These are phyloP conservation scores for Oryzias curvinotus DNA, from an alignment of 2,113 vertebrate species.

Conservation along the genomic window DNA sequence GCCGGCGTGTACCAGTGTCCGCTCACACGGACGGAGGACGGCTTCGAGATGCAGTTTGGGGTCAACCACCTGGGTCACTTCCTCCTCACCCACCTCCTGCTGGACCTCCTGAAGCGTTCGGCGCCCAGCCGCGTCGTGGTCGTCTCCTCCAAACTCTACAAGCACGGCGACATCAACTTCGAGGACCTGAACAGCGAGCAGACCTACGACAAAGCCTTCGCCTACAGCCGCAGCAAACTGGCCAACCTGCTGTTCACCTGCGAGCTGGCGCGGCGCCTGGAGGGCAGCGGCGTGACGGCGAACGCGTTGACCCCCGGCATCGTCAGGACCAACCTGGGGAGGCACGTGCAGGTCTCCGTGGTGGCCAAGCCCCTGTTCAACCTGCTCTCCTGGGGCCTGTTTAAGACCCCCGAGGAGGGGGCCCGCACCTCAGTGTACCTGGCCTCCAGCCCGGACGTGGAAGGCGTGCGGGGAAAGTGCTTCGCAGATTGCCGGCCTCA, in stretches of 20 bases:
- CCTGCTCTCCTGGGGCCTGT: constrained; percentile 17
- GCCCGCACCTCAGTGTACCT: constrained; percentile 3
- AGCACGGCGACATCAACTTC: constrained; percentile 2
- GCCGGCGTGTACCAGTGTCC: constrained; percentile 27
- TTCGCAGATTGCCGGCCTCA: constrained; percentile 1
- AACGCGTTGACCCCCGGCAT: constrained; percentile 18
- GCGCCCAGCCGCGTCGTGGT: constrained; percentile 27
- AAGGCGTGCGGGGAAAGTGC: constrained; percentile 11
- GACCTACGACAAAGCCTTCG: constrained; percentile 9
- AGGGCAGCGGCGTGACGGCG: constrained; percentile 21
- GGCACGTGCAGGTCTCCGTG: constrained; percentile 1
- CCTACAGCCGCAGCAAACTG: constrained; percentile 29
- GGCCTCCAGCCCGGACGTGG: constrained; percentile 13
- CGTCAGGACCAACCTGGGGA: constrained; percentile 20
- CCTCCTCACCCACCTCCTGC: constrained; percentile 21
- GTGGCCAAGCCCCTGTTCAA: constrained; percentile 10
- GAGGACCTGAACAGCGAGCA: constrained; percentile 24
- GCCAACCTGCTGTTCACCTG: constrained; percentile 29
- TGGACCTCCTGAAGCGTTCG: constrained; percentile 13
- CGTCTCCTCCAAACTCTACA: constrained; percentile 22
- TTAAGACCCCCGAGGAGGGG: constrained; percentile 17
- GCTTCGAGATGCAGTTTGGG: constrained; percentile 35
- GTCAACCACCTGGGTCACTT: constrained; percentile 31
- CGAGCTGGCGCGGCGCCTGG: constrained; percentile 20
- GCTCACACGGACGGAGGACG: constrained; percentile 16